phyloP scores from a whole-genome alignment of 1,140 invertebrate species.

The Eumaeus atala region DNA sequence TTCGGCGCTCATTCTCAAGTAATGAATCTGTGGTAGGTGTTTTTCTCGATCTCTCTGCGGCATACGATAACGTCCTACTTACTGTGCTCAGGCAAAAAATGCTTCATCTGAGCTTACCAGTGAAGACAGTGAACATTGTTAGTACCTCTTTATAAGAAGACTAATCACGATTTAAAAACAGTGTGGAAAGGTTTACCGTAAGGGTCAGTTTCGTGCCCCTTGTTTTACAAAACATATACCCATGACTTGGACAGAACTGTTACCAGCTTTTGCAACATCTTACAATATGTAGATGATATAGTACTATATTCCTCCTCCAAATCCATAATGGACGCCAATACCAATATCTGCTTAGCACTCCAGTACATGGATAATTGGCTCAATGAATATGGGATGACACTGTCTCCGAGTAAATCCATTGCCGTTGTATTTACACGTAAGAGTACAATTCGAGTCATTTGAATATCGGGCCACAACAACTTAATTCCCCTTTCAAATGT shows the following conservation, averaged over 20 bases:
- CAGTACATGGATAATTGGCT: slow-evolving; percentile 17
- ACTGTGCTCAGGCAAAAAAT: slow-evolving; percentile 16
- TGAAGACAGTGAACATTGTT: slow-evolving; percentile 2
- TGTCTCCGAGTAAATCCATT: slow-evolving; percentile 20
- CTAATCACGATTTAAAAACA: background rate
- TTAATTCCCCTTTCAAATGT: too few species aligned
- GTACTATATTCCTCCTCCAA: slow-evolving; percentile 13
- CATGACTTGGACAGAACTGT: too few species aligned
- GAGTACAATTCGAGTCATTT: too few species aligned
- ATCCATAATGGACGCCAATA: background rate
- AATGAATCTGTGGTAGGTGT: background rate
- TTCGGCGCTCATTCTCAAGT: too few species aligned
- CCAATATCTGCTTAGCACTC: slow-evolving; percentile 12
- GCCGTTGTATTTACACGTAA: slow-evolving; percentile 14
- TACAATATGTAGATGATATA: slow-evolving; percentile 31
- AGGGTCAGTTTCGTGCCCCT: slow-evolving; percentile 26
- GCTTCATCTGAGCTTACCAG: slow-evolving; percentile 3
- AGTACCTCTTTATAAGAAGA: background rate
- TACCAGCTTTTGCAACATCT: slow-evolving; percentile 15
- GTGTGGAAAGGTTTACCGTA: slow-evolving; percentile 25
- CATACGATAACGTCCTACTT: slow-evolving; percentile 28
- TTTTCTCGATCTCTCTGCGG: slow-evolving; percentile 21
- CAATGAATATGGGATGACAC: slow-evolving; percentile 12
- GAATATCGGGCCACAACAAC: too few species aligned
- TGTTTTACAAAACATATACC: slow-evolving; percentile 27